Evolutionary conservation across 1,140 invertebrate genomes (phyloP).

Genomic region (Steinernema khuongi): DNA sequence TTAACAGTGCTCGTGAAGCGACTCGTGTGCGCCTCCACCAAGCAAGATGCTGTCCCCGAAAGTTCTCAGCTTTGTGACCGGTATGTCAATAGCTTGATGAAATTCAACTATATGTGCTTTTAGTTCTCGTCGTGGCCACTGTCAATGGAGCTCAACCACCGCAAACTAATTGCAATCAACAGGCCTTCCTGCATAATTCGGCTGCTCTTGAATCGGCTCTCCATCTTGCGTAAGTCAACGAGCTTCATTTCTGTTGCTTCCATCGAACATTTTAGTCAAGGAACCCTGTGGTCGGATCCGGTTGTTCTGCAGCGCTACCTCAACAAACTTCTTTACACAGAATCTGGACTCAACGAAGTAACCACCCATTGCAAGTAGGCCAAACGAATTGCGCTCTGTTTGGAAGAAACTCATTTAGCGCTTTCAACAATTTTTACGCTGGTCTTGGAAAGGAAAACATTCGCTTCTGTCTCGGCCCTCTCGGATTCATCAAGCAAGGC

Average conservation of each 20-base stretch:
- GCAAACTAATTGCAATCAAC: too few relatives aligned
- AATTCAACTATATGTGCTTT: too few relatives aligned
- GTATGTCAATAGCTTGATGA: background rate
- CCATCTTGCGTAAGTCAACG: too few relatives aligned
- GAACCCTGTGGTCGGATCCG: too few relatives aligned
- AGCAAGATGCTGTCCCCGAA: background rate
- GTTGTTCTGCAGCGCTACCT: too few relatives aligned
- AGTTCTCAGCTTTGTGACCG: background rate
- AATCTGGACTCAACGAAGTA: background rate
- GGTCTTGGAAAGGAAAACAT: background rate
- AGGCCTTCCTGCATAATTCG: too few relatives aligned
- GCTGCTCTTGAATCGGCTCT: too few relatives aligned
- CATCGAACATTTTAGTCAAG: too few relatives aligned
- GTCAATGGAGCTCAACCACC: too few relatives aligned
- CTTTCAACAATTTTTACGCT: background rate
- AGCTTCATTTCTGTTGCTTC: too few relatives aligned
- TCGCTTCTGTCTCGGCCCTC: background rate
- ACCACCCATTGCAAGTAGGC: background rate
- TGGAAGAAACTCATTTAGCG: background rate
- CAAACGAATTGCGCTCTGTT: background rate
- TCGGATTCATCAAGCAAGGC: background rate
- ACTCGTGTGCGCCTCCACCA: background rate
- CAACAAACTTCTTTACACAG: too few relatives aligned
- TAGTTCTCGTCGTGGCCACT: too few relatives aligned
- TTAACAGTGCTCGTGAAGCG: constrained; percentile 2